phyloP scores from a whole-genome alignment of 2,113 vertebrate species.

The Neomonachus schauinslandi region DNA sequence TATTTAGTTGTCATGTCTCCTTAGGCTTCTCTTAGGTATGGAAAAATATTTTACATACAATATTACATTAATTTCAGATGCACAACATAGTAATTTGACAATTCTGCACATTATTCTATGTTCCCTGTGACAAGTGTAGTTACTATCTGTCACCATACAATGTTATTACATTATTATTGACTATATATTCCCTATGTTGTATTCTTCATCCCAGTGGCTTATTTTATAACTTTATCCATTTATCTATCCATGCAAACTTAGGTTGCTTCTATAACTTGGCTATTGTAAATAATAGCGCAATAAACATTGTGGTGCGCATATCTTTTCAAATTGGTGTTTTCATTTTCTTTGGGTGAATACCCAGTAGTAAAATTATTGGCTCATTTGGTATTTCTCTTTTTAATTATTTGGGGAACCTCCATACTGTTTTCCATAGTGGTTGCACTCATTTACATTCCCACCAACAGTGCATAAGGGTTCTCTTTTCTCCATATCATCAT shows the following conservation, averaged over 20 bases:
- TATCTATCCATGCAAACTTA: not conserved
- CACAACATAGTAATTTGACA: not conserved
- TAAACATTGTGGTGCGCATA: not conserved
- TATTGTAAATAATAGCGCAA: not conserved
- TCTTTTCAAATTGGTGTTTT: not conserved
- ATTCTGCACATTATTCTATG: not conserved
- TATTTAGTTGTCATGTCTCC: not conserved
- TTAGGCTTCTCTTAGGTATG: not conserved
- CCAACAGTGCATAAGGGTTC: not conserved
- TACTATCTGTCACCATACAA: not conserved
- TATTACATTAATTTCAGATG: not conserved
- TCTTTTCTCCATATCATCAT: not conserved
- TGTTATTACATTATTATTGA: not conserved
- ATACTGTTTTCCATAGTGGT: not conserved
- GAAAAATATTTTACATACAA: not conserved
- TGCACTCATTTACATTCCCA: not conserved
- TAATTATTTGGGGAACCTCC: not conserved
- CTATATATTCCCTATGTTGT: not conserved
- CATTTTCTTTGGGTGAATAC: not conserved
- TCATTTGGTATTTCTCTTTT: not conserved
- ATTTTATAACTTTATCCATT: not conserved
- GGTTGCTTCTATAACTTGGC: not conserved
- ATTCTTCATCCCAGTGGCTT: not conserved
- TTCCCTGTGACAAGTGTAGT: not conserved
- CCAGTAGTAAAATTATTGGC: not conserved